Conservation (phyloP, 2,888 invertebrate genomes). For the Pinctada fucata region DNA sequence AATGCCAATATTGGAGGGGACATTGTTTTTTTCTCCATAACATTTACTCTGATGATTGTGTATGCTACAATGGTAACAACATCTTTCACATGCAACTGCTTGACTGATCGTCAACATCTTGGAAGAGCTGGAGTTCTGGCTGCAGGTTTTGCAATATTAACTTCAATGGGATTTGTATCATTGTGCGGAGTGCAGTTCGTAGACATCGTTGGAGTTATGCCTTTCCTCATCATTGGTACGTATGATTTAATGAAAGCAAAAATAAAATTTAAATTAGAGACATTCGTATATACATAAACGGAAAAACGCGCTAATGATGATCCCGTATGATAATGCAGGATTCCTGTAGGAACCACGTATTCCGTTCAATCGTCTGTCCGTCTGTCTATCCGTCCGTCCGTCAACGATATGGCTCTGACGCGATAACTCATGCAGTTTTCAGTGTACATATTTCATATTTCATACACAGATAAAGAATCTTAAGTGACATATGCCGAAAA, state of each 20-base stretch:
- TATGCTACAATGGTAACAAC: slow-evolving; percentile 32
- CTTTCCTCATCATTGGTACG: slow-evolving; percentile 62
- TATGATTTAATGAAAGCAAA: background rate
- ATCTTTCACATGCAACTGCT: slow-evolving; percentile 14
- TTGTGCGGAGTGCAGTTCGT: slow-evolving; percentile 54
- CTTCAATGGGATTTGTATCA: slow-evolving; percentile 58
- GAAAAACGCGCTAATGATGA: no score
- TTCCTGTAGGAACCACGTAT: no score
- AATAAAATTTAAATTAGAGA: background rate
- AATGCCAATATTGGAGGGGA: slow-evolving; percentile 42
- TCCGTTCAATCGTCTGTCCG: no score
- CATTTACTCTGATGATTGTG: slow-evolving; percentile 34
- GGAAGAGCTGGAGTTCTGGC: slow-evolving; percentile 55
- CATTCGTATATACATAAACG: no score
- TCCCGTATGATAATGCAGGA: no score
- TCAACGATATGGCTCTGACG: no score
- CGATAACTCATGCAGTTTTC: no score
- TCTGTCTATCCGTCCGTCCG: no score
- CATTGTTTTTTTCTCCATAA: slow-evolving; percentile 37
- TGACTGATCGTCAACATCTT: slow-evolving; percentile 34
- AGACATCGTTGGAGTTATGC: slow-evolving; percentile 61
- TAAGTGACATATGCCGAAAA: no score
- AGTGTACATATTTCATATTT: no score
- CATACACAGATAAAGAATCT: no score
- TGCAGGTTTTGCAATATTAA: slow-evolving; percentile 56